Evolutionary conservation across 1,140 invertebrate species (phyloP), one percentile per base, ranked within the genome.

Genomic region (Drosophila lowei): DNA sequence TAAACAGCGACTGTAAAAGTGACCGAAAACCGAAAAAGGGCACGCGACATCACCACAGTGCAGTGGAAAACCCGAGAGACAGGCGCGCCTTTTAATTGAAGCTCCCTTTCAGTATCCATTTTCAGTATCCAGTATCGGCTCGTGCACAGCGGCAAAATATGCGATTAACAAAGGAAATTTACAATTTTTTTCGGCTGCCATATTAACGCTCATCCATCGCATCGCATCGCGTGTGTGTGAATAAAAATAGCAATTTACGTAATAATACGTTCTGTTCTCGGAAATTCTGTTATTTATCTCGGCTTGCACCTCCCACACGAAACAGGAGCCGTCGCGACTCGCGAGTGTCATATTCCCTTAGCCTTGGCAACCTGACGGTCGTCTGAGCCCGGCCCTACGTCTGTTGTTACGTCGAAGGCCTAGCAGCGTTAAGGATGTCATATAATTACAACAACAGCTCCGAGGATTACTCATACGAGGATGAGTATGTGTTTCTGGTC

Each of bases 401-500:
- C 16, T 25, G 3, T 8, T 9, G n/a, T 43, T 46, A 25, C 25
- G 34, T 38, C 34, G 13, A 11, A 38, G 34, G 34, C 34, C 34
- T 13, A 38, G 8, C 34, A 13, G 11, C 7, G 42, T 60, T 11
- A 41, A 78, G 56, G 44, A 86, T 88, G 83, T 80, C 83, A 42
- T 89, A 77, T 59, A 88, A 88, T 53, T 72, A 63, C 71, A 78
- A 63, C 78, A 78, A 75, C 67, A 80, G 79, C 56, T 47, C 75
- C 48, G 84, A 88, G 75, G 83, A 83, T 64, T 67, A 79, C 67
- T 47, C 78, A 70, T 75, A 61, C 41, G 84, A 85, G 60, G 83
- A 88, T 79, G 83, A 88, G 83, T 88, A 88, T 79, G 83, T 86
- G 52, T 49, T 58, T 46, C 44, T 54, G 28, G 23, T 21, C 2